Conservation (phyloP, 2,113 vertebrate genomes). For the Rhizomys pruinosus region DNA sequence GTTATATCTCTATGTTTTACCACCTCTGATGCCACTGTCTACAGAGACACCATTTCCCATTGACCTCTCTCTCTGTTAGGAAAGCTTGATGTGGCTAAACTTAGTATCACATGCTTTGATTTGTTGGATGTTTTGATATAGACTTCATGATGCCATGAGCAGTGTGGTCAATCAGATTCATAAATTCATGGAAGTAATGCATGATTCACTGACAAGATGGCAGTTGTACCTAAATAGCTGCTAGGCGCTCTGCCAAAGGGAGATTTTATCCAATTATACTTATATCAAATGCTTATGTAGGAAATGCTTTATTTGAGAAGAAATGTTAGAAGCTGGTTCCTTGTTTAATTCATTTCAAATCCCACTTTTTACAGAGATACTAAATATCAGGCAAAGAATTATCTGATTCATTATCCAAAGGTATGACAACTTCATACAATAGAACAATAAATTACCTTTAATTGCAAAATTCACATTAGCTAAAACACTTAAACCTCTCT, state of each 20-base stretch:
- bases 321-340: conserved; percentile 44
- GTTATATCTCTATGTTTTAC: background rate
- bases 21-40: too few species aligned
- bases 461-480: conserved; percentile 74
- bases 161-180: conserved; percentile 35
- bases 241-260: conserved; percentile 45
- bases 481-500: conserved; percentile 65
- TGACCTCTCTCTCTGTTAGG: background rate
- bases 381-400: conserved; percentile 70
- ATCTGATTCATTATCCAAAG: conserved; percentile 67
- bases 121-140: conserved; percentile 11
- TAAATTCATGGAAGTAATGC: conserved; percentile 27
- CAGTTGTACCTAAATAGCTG: conserved; percentile 54
- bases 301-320: conserved; percentile 47
- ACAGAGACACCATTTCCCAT: background rate
- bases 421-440: conserved; percentile 71
- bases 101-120: conserved; percentile 37
- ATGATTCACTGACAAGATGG: conserved; percentile 56
- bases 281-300: conserved; percentile 38
- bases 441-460: conserved; percentile 65
- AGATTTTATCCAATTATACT: conserved; percentile 49
- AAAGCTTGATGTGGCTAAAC: background rate
- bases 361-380: conserved; percentile 61
- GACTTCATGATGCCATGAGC: conserved; percentile 23
- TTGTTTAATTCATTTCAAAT: conserved; percentile 61